Conservation (phyloP, 2,797 vertebrate genomes). For the Loris lydekkerianus region DNA sequence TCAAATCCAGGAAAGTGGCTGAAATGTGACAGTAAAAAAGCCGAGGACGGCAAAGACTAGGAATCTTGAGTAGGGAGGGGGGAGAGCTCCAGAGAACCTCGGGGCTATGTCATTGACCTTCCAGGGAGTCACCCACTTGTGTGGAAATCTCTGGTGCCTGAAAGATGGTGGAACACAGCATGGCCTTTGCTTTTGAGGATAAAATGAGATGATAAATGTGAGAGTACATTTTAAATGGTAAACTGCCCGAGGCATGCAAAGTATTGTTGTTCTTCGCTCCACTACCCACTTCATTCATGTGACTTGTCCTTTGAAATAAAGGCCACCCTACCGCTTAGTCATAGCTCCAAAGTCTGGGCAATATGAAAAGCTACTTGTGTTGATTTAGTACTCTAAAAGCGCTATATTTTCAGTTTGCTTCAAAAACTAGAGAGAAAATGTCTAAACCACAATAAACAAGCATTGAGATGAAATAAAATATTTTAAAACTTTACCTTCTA, state of each 20-base stretch:
- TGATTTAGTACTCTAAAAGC: background rate
- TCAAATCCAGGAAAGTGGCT: background rate
- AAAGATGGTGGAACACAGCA: background rate
- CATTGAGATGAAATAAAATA: background rate
- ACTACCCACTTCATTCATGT: fast-evolving
- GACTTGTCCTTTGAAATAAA: background rate
- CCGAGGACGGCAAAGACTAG: background rate
- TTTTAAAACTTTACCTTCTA: background rate
- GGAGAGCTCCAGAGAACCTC: background rate
- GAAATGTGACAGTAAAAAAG: background rate
- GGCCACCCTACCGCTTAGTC: background rate
- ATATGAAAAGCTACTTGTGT: background rate
- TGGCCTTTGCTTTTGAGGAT: background rate
- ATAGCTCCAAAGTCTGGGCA: background rate
- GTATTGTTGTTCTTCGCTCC: fast-evolving
- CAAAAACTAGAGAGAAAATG: conserved; percentile 5
- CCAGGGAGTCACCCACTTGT: background rate
- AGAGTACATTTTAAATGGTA: background rate
- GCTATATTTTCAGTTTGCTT: conserved; percentile 9
- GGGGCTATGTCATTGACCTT: background rate
- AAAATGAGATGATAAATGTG: background rate
- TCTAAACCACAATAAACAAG: background rate
- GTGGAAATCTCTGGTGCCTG: background rate
- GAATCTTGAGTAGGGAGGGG: background rate
- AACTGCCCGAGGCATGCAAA: background rate